phyloP scores from a whole-genome alignment of 2,113 vertebrate species.

The Eira barbara region DNA sequence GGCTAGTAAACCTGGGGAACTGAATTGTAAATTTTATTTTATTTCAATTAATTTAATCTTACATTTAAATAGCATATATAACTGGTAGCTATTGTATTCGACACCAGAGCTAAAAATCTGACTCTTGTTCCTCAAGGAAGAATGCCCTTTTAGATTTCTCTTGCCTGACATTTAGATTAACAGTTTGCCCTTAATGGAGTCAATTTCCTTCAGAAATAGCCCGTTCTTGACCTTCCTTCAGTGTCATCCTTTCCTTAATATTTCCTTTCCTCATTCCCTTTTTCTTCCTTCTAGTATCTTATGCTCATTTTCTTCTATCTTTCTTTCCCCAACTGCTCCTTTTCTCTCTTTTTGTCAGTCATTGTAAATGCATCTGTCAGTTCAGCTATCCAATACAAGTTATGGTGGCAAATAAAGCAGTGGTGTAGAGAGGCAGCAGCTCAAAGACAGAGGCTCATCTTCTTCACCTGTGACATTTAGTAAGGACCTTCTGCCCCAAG shows the following conservation, averaged over 20 bases:
- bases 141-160: neutral
- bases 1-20: neutral
- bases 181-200: neutral
- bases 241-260: neutral
- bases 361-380: neutral
- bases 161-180: neutral
- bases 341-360: neutral
- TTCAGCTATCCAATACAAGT: neutral
- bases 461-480: neutral
- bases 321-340: neutral
- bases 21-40: neutral
- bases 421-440: neutral
- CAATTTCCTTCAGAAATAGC: neutral
- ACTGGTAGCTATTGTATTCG: neutral
- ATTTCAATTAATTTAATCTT: neutral
- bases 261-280: neutral
- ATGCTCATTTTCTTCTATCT: neutral
- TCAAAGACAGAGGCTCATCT: neutral
- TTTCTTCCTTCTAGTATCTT: neutral
- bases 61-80: neutral
- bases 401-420: neutral
- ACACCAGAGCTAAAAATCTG: neutral
- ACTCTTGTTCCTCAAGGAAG: neutral
- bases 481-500: neutral
- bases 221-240: neutral